Conservation (phyloP, 2,113 vertebrate genomes). For the Ophiodon elongatus region DNA sequence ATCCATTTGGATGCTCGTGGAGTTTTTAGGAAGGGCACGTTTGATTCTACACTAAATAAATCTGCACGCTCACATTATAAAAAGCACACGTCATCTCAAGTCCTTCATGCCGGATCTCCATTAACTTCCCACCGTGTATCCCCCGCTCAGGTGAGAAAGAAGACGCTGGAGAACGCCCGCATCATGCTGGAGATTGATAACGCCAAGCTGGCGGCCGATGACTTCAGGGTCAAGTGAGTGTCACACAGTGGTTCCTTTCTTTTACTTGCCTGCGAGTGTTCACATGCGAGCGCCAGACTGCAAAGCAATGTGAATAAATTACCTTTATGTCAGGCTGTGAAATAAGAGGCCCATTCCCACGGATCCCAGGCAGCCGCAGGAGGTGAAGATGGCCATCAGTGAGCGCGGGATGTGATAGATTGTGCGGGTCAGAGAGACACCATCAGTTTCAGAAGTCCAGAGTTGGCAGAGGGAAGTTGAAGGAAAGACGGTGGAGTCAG, state of each 20-base stretch:
- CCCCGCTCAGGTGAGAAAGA: slow-evolving; percentile 82
- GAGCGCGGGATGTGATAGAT: slow-evolving; percentile 48
- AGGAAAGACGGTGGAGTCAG: slow-evolving; percentile 4
- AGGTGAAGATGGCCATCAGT: not conserved
- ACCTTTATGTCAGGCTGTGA: slow-evolving; percentile 70
- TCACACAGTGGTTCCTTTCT: slow-evolving; percentile 61
- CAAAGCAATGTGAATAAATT: slow-evolving; percentile 70
- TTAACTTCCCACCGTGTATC: not conserved
- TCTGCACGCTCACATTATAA: not conserved
- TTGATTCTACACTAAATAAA: not conserved
- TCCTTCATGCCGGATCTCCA: not conserved
- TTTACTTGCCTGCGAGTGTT: slow-evolving; percentile 66
- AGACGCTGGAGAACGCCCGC: slow-evolving; percentile 84
- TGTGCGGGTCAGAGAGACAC: slow-evolving; percentile 44
- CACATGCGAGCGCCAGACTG: slow-evolving; percentile 74
- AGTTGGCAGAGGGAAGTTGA: slow-evolving; percentile 34
- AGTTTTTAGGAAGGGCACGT: not conserved
- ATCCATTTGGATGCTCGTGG: not conserved
- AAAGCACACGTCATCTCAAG: not conserved
- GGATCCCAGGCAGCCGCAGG: slow-evolving; percentile 38
- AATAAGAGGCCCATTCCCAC: slow-evolving; percentile 75
- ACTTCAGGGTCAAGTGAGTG: slow-evolving; percentile 89
- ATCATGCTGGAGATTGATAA: slow-evolving; percentile 89
- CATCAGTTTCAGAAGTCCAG: slow-evolving; percentile 4
- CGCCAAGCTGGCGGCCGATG: slow-evolving; percentile 87